phyloP scores from a whole-genome alignment of 2,113 vertebrate species.

The Lepus europaeus region DNA sequence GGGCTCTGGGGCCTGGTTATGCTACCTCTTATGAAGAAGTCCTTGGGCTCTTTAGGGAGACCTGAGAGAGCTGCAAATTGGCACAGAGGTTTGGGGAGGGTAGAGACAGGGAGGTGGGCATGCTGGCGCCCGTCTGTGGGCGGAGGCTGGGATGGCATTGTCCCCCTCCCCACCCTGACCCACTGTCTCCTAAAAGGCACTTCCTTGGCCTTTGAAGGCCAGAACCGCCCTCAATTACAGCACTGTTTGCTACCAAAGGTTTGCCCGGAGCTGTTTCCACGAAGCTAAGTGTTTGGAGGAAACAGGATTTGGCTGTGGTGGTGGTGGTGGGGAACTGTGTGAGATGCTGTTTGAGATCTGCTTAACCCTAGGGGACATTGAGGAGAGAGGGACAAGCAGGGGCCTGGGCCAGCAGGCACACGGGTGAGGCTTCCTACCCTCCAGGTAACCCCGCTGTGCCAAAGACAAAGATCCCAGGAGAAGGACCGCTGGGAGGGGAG shows the following conservation, averaged over 20 bases:
- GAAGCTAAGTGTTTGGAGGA: not conserved
- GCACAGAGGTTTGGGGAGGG: not conserved
- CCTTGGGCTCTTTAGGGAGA: not conserved
- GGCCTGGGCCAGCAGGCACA: not conserved
- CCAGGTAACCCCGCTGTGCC: not conserved
- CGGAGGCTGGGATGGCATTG: not conserved
- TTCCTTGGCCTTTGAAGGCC: not conserved
- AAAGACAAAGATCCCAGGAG: conserved; percentile 29
- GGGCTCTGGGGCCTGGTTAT: not conserved
- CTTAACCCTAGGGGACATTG: not conserved
- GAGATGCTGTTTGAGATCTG: not conserved
- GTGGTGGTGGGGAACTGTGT: not conserved
- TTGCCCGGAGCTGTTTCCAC: not conserved
- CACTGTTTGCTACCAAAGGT: conserved; percentile 4
- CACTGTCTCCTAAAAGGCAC: not conserved
- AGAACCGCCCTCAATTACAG: not conserved
- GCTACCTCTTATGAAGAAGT: not conserved
- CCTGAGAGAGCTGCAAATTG: not conserved
- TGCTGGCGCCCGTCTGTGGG: not conserved
- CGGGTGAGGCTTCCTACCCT: not conserved
- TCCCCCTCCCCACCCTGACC: not conserved
- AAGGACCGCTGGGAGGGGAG: not conserved
- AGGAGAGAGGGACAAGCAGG: not conserved
- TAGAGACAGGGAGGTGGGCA: not conserved
- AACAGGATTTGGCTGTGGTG: not conserved